phyloP scores from a whole-genome alignment of 1,140 invertebrate genomes.

The Callitettix versicolor region DNA sequence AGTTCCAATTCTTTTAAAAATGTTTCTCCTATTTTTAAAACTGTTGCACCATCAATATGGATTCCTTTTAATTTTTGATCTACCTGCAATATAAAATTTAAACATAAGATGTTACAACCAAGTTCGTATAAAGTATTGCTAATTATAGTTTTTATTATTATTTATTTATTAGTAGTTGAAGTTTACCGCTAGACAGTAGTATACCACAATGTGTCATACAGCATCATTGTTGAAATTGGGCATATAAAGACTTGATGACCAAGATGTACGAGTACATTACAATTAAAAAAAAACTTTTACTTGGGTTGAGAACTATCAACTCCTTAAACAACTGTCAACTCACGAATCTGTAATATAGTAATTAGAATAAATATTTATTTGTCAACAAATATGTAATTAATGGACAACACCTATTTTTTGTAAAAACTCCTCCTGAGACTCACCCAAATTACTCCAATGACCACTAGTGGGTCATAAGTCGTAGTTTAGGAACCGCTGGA shows the following conservation, averaged over 20 bases:
- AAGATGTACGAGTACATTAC: no score
- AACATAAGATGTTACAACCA: neutral
- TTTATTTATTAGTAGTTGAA: neutral
- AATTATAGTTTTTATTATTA: neutral
- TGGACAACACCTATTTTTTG: no score
- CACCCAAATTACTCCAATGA: no score
- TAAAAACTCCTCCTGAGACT: no score
- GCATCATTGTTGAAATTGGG: neutral
- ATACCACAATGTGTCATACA: neutral
- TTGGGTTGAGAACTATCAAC: no score
- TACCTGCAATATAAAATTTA: constrained; percentile 30
- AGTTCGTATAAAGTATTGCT: neutral
- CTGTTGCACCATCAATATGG: constrained; percentile 32
- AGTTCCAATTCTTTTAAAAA: constrained; percentile 47
- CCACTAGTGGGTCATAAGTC: no score
- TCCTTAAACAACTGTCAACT: no score
- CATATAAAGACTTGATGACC: neutral
- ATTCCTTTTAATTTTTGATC: constrained; percentile 34
- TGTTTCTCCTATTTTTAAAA: constrained; percentile 36
- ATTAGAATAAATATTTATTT: no score
- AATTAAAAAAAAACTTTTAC: no score
- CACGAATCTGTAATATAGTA: no score
- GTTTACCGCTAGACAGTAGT: neutral
- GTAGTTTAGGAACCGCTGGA: no score
- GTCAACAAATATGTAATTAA: no score